Percentiles rank a stretch among this genome's conserved stretches.
These are phyloP conservation scores for Heteractis magnifica DNA, from an alignment of 92 coral and sea anemone genomes.

Conservation along the genomic window DNA sequence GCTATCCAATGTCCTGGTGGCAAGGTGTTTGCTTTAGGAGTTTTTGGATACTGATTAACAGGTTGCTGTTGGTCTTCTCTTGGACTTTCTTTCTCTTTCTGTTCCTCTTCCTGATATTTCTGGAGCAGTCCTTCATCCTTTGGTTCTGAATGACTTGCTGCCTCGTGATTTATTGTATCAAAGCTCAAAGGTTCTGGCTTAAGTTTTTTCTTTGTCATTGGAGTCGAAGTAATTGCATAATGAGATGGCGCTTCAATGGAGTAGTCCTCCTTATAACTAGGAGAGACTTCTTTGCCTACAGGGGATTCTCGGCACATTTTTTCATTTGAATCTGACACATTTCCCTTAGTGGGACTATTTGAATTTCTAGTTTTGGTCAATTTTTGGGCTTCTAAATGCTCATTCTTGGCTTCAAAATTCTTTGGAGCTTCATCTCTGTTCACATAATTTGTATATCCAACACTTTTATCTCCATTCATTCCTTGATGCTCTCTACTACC, in stretches of 20 bases:
- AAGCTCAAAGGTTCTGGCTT: slow-evolving; percentile 47
- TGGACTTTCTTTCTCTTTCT: not conserved
- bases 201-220: slow-evolving; percentile 42
- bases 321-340: not conserved
- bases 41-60: slow-evolving; percentile 34
- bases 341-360: not conserved
- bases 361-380: not conserved
- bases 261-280: slow-evolving; percentile 21
- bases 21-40: slow-evolving; percentile 54
- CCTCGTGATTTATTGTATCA: slow-evolving; percentile 12
- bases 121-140: not conserved
- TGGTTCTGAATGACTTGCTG: not conserved
- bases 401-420: not conserved
- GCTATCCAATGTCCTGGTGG: slow-evolving; percentile 86
- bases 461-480: not conserved
- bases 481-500: not conserved
- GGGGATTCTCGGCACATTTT: slow-evolving; percentile 20
- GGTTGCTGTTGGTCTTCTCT: not conserved
- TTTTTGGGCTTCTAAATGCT: not conserved
- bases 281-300: slow-evolving; percentile 31
- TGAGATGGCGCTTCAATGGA: not conserved
- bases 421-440: not conserved
- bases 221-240: slow-evolving; percentile 70
- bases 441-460: not conserved
- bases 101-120: slow-evolving; percentile 3